Percentiles rank a stretch among this genome's conserved stretches.
phyloP scores from a whole-genome alignment of 2,797 vertebrate genomes.

The Sebastes minor region DNA sequence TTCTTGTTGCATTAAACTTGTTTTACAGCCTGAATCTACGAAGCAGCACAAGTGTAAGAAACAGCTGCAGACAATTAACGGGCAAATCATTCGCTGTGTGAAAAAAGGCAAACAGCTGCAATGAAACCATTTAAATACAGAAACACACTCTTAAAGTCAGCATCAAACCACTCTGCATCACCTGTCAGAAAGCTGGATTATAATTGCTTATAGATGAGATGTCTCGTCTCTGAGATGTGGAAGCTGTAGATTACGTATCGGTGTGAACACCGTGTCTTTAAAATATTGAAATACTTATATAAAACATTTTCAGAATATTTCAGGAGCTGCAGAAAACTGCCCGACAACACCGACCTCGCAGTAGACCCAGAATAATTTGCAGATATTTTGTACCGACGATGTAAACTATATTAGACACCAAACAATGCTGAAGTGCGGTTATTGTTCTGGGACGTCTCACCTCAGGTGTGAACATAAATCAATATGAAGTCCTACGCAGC shows the following conservation, averaged over 20 bases:
- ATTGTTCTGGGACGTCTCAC: conserved; percentile 1
- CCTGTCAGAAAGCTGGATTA: not conserved
- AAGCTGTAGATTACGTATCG: not conserved
- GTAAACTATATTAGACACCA: not conserved
- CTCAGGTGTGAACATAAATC: not conserved
- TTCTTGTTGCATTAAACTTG: not conserved
- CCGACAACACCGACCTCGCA: not conserved
- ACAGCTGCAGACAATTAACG: not conserved
- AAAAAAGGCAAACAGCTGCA: not conserved
- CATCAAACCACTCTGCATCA: not conserved
- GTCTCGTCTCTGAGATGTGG: not conserved
- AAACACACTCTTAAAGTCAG: not conserved
- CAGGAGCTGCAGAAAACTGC: not conserved
- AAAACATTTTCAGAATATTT: not conserved
- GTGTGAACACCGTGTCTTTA: not conserved
- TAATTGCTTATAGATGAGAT: not conserved
- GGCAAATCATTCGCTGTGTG: not conserved
- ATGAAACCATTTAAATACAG: not conserved
- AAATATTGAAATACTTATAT: not conserved
- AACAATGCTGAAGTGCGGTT: not conserved
- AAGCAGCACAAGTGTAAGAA: not conserved
- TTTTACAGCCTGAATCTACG: not conserved
- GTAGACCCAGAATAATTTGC: not conserved
- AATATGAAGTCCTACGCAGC: not conserved
- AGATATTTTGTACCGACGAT: not conserved